Conservation (phyloP, 2,888 invertebrate species). For the Galerucella nymphaeae region DNA sequence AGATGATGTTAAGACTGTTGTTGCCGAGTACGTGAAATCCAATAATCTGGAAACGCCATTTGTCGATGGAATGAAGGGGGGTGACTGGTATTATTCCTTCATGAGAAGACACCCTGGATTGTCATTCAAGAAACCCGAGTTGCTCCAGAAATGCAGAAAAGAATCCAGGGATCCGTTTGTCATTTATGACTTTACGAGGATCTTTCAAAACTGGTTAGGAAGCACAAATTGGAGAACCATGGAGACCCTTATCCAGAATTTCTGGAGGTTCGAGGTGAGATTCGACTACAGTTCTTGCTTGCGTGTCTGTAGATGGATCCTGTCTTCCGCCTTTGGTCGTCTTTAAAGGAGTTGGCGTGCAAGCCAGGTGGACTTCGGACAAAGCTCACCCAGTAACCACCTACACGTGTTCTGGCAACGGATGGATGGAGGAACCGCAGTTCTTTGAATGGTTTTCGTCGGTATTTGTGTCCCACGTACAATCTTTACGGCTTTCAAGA, state of each 20-base stretch:
- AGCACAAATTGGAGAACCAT: conserved; percentile 46
- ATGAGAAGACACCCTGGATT: conserved; percentile 12
- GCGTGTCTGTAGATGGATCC: conserved; percentile 47
- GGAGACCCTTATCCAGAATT: conserved; percentile 46
- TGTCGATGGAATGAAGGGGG: conserved; percentile 11
- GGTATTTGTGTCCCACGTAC: conserved; percentile 39
- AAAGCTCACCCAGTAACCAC: conserved; percentile 47
- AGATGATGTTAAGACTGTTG: conserved; percentile 4
- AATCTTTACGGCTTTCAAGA: conserved; percentile 14
- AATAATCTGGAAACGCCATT: conserved; percentile 17
- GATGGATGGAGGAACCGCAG: conserved; percentile 51
- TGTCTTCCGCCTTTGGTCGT: conserved; percentile 51
- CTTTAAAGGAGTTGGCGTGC: conserved; percentile 50
- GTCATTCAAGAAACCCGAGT: background rate
- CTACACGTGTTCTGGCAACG: conserved; percentile 49
- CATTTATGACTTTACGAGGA: background rate
- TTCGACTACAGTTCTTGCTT: conserved; percentile 50
- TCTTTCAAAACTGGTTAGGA: too few relatives aligned
- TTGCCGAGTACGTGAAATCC: background rate
- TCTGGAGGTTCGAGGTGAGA: conserved; percentile 51
- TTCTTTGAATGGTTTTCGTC: conserved; percentile 42
- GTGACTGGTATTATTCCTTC: conserved; percentile 19
- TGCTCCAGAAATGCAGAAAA: conserved; percentile 4
- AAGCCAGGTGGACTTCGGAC: conserved; percentile 45
- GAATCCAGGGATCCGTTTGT: background rate